Percentiles rank a stretch among this genome's conserved stretches.
Conservation (phyloP, 37 sponge, comb jelly and placozoan species). For the Eunapius fragilis region DNA sequence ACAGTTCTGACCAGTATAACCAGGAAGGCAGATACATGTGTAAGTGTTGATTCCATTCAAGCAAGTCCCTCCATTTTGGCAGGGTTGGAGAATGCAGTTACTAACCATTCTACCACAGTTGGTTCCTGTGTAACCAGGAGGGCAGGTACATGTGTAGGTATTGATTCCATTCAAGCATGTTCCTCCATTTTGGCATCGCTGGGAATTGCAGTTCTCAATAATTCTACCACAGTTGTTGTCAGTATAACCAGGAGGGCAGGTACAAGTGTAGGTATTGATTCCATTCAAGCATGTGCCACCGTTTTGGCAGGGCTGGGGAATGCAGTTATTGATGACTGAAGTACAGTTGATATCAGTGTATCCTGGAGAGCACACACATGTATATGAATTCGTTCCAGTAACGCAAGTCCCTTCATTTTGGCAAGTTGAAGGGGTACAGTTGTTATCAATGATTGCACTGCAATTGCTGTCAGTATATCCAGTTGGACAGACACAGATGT, state of each 20-base stretch:
- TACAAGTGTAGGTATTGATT: neutral
- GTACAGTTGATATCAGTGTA: neutral
- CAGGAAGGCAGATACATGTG: constrained; percentile 26
- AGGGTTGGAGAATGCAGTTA: constrained; percentile 45
- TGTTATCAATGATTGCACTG: no score
- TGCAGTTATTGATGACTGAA: neutral
- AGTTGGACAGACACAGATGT: neutral
- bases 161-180: constrained; percentile 48
- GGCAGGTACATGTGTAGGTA: constrained; percentile 40
- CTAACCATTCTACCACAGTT: constrained; percentile 34
- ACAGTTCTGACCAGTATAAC: constrained; percentile 41
- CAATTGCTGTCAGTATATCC: no score
- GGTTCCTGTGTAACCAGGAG: constrained; percentile 27
- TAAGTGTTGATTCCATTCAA: neutral
- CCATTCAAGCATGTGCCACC: neutral
- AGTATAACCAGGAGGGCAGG: neutral
- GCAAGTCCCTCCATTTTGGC: constrained; percentile 60
- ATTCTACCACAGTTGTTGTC: neutral
- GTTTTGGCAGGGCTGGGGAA: neutral
- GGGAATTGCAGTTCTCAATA: constrained; percentile 13
- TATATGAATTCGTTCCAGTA: no score
- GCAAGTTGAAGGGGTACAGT: no score
- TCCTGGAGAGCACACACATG: neutral
- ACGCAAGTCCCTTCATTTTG: neutral
- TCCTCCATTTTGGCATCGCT: constrained; percentile 42